phyloP scores from a whole-genome alignment of 2,888 invertebrate species.

The Drosophila buzzatii region DNA sequence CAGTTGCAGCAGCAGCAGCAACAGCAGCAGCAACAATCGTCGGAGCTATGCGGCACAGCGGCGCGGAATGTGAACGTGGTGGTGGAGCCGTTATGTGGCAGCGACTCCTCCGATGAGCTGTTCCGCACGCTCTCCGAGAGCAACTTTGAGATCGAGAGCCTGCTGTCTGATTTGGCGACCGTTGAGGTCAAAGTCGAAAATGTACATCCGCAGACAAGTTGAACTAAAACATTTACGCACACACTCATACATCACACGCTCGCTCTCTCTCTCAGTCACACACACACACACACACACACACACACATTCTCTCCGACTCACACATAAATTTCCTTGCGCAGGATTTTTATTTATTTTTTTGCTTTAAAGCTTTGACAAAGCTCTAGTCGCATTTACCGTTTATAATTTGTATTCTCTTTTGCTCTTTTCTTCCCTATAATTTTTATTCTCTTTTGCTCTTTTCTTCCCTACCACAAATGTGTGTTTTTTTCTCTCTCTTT shows the following conservation, averaged over 20 bases:
- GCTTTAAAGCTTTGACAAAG: slow-evolving; percentile 17
- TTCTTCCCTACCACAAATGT: slow-evolving; percentile 4
- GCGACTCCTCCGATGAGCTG: slow-evolving; percentile 90
- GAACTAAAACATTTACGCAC: slow-evolving; percentile 23
- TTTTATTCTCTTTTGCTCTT: slow-evolving; percentile 50
- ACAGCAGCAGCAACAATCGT: slow-evolving; percentile 40
- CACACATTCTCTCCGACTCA: neutral
- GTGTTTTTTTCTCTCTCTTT: neutral
- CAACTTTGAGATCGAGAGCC: slow-evolving; percentile 94
- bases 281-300: neutral
- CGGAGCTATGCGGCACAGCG: slow-evolving; percentile 62
- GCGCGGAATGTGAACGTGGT: slow-evolving; percentile 80
- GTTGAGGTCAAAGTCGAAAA: slow-evolving; percentile 90
- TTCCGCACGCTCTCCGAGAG: slow-evolving; percentile 93
- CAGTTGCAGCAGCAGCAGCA: slow-evolving; percentile 26
- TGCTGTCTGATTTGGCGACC: slow-evolving; percentile 91
- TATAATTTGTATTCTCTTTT: slow-evolving; percentile 48
- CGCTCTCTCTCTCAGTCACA: neutral
- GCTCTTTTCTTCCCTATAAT: slow-evolving; percentile 44
- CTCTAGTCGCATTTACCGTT: slow-evolving; percentile 57
- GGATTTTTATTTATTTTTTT: slow-evolving; percentile 18
- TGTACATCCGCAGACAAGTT: slow-evolving; percentile 68
- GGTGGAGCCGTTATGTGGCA: slow-evolving; percentile 85
- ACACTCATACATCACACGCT: neutral
- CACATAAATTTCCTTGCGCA: slow-evolving; percentile 27